Conservation (phyloP, 2,113 vertebrate genomes). For the Pterocles orientalis region DNA sequence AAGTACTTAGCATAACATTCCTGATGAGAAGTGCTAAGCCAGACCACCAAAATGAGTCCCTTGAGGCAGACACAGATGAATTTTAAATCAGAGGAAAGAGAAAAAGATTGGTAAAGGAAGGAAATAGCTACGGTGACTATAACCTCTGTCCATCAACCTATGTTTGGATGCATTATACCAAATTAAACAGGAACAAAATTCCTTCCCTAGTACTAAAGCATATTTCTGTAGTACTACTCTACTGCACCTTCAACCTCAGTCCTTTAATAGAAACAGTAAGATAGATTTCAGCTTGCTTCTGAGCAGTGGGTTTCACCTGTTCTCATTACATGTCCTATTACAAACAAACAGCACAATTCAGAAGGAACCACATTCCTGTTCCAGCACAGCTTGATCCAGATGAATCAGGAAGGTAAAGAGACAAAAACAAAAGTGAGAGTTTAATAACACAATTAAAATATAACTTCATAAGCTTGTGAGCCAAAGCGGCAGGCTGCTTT, state of each 20-base stretch:
- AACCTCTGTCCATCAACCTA: neutral
- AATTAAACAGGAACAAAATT: neutral
- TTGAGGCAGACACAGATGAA: neutral
- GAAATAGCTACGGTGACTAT: neutral
- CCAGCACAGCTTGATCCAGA: conserved; percentile 17
- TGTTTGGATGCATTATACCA: neutral
- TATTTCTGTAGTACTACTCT: neutral
- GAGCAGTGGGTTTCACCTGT: neutral
- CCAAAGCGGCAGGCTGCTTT: conserved; percentile 25
- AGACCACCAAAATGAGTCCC: neutral
- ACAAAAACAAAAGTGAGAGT: neutral
- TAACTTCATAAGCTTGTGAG: conserved; percentile 20
- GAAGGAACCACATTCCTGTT: neutral
- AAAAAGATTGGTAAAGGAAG: neutral
- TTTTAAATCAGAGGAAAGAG: neutral
- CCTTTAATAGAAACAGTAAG: neutral
- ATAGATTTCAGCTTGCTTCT: neutral
- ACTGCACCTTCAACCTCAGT: neutral
- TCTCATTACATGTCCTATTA: neutral
- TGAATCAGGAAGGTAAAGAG: conserved; percentile 8
- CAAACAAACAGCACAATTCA: neutral
- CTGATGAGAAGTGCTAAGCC: neutral
- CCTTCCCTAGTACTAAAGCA: neutral
- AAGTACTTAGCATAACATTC: neutral
- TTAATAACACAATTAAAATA: conserved; percentile 56